These are phyloP conservation scores for Heliothis virescens DNA, from an alignment of 1,140 invertebrate species.

Conservation along the genomic window DNA sequence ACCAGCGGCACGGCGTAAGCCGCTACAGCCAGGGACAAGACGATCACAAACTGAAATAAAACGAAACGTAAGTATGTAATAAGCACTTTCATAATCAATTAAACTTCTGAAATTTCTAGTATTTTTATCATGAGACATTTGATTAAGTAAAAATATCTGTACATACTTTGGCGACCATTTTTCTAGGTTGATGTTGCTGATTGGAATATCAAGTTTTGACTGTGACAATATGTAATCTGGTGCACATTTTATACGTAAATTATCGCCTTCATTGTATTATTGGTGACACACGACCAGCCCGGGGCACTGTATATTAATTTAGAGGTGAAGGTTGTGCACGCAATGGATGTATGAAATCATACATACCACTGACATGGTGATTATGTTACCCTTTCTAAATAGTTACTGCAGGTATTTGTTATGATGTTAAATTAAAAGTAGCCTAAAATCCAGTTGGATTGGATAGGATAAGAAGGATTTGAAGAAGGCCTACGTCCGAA, in stretches of 20 bases:
- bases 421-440: too few species aligned
- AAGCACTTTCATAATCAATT: slow-evolving; percentile 6
- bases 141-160: too few species aligned
- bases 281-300: slow-evolving; percentile 1
- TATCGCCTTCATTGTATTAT: background rate
- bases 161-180: slow-evolving; percentile 75
- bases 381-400: background rate
- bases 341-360: background rate
- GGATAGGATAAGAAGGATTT: too few species aligned
- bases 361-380: background rate
- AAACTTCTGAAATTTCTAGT: too few species aligned
- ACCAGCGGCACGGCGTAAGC: slow-evolving; percentile 56
- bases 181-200: background rate
- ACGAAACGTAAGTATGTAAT: background rate
- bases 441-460: too few species aligned
- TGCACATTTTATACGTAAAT: slow-evolving; percentile 21
- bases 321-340: slow-evolving; percentile 25
- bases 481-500: too few species aligned
- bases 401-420: too few species aligned
- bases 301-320: background rate
- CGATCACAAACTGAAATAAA: slow-evolving; percentile 54
- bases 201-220: slow-evolving; percentile 3
- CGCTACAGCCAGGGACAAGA: slow-evolving; percentile 60
- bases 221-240: slow-evolving; percentile 18
- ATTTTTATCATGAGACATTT: too few species aligned